phyloP scores from a whole-genome alignment of 2,797 vertebrate genomes.

The Cebuella pygmaea region DNA sequence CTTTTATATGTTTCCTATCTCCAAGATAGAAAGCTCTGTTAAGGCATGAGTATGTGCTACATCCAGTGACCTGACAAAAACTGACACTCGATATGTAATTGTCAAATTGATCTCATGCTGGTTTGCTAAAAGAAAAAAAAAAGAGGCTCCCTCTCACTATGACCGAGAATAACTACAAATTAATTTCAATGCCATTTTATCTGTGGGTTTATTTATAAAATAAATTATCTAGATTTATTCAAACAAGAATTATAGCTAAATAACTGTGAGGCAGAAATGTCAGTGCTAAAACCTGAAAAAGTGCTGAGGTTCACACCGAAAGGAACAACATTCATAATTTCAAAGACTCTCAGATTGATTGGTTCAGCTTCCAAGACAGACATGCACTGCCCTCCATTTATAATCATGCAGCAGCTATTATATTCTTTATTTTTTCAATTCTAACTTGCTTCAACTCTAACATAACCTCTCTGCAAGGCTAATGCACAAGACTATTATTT shows the following conservation, averaged over 20 bases:
- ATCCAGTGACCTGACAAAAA: conserved; percentile 11
- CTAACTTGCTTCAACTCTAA: conserved; percentile 48
- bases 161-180: conserved; percentile 39
- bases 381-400: conserved; percentile 17
- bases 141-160: not conserved
- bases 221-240: not conserved
- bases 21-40: not conserved
- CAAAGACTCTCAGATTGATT: conserved; percentile 1
- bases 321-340: conserved; percentile 24
- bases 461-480: conserved; percentile 51
- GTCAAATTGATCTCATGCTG: conserved; percentile 17
- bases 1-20: not conserved
- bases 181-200: conserved; percentile 49
- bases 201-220: conserved; percentile 32
- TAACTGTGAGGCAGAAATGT: conserved; percentile 41
- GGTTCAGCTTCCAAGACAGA: conserved; percentile 1
- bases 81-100: not conserved
- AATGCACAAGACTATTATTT: conserved; percentile 51
- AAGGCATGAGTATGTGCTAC: not conserved
- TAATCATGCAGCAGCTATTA: conserved; percentile 27
- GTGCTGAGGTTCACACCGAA: not conserved
- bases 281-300: not conserved
- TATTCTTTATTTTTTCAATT: conserved; percentile 47
- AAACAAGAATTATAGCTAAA: conserved; percentile 41
- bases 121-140: conserved; percentile 16